Evolutionary conservation across 2,888 invertebrate genomes (phyloP), one percentile per base, ranked within the genome.

Genomic region (Eremobia ochroleuca): DNA sequence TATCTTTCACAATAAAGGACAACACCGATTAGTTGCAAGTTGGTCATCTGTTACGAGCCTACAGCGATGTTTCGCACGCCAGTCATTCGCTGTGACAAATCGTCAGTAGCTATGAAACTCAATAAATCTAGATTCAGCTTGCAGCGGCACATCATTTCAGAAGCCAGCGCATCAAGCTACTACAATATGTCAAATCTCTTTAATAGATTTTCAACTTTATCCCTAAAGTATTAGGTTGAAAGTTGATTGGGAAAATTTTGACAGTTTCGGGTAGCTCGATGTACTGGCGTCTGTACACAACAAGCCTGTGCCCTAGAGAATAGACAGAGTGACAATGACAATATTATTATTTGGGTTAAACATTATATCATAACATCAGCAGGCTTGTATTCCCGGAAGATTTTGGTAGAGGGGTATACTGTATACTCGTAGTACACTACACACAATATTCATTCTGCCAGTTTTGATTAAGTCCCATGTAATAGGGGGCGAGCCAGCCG

Each of bases 31-130:
- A 79, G 28, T 73, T 25, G 34, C 18, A 73, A 58, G 58, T 64
- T 61, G 52, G 40, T 21, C 49, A 46, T 67, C 6, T 71, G n/a
- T 49, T 64, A 25, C 64, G 4, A 37, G 72, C 80, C 66, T 73
- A 73, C 46, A 69, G 43, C 69, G 34, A 83, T 74, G 70, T 83
- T 77, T 70, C 66, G 55, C 25, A 18, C 77, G 68, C 70, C 61
- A 82, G 80, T 85, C 85, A 80, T 78, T 37, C 40, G 61, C 85
- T 81, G 75, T 81, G 77, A 83, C 83, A 83, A 83, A 85, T 85
- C 68, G 76, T 83, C 75, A 79, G 70, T 76, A 61, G 72, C 70
- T 66, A 65, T 82, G 82, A 78, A 85, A 87, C 76, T 82, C 82
- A 82, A 87, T 87, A 85, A 82, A 87, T 87, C 78, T 73, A 62